These are phyloP conservation scores for Melanotus villosus DNA, from an alignment of 2,888 invertebrate genomes.

Conservation along the genomic window DNA sequence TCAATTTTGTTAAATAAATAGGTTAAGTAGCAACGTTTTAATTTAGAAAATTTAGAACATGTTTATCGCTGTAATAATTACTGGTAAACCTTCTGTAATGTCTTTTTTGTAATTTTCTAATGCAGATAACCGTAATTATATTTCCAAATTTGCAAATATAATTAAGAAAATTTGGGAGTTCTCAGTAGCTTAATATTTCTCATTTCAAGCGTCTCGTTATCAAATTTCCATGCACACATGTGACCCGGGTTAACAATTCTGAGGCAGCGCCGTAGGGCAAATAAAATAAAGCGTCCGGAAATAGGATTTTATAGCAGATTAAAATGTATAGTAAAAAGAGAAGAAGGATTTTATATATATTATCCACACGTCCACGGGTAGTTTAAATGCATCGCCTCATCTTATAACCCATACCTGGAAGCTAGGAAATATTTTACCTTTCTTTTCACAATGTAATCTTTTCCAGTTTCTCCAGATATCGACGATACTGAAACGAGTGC, in stretches of 20 bases:
- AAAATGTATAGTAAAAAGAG: conserved; percentile 5
- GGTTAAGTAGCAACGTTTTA: no score
- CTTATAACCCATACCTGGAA: conserved; percentile 6
- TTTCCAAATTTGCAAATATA: not conserved
- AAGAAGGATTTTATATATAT: not conserved
- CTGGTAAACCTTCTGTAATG: no score
- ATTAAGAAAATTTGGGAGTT: not conserved
- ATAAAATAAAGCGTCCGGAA: not conserved
- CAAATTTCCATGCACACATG: not conserved
- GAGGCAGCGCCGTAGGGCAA: not conserved
- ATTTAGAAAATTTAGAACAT: no score
- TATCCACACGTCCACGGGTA: conserved; percentile 10
- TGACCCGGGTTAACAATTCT: not conserved
- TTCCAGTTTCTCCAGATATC: conserved; percentile 76
- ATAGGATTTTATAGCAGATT: conserved; percentile 1
- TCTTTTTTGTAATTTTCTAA: no score
- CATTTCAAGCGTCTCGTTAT: not conserved
- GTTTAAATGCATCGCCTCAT: conserved; percentile 15
- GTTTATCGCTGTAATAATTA: no score
- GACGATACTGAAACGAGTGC: conserved; percentile 74
- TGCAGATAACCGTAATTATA: no score
- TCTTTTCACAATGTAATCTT: conserved; percentile 17
- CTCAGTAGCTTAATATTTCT: not conserved
- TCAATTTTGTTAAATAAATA: no score
- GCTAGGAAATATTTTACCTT: conserved; percentile 12